A percentile compares a stretch with the other conserved stretches of the same genome.
These are phyloP conservation scores for Chaenodraco wilsoni DNA, from an alignment of 2,797 vertebrate genomes.

Conservation along the genomic window DNA sequence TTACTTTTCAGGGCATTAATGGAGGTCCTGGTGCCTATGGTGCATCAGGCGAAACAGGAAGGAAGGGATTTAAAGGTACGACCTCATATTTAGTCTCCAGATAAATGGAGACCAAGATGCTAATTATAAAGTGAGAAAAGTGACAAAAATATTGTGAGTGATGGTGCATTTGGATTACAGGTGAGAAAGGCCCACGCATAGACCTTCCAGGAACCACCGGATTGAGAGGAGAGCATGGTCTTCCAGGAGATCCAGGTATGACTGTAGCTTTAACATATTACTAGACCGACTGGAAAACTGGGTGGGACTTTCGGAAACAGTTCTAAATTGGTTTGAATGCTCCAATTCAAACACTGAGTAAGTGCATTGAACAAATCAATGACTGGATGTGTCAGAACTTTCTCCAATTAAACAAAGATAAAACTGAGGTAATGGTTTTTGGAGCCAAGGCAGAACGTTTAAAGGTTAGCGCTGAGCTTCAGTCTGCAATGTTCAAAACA, in stretches of 20 bases:
- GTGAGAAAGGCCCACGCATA: conserved; percentile 83
- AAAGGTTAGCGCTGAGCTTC: no score
- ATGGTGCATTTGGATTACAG: conserved; percentile 62
- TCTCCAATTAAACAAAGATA: no score
- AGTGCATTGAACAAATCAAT: no score
- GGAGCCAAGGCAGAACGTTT: no score
- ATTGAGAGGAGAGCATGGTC: conserved; percentile 87
- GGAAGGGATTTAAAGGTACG: conserved; percentile 81
- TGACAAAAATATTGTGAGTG: conserved; percentile 1
- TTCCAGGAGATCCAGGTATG: conserved; percentile 85
- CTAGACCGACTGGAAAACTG: no score
- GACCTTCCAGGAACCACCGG: conserved; percentile 88
- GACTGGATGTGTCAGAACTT: no score
- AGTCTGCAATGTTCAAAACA: no score
- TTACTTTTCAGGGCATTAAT: conserved; percentile 83
- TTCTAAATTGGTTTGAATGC: no score
- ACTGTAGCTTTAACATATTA: conserved; percentile 25
- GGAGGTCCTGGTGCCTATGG: conserved; percentile 87
- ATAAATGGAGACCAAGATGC: neutral
- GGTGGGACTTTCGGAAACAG: no score
- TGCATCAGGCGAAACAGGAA: conserved; percentile 83
- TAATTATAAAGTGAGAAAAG: neutral
- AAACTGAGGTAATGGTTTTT: no score
- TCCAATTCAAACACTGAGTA: no score
- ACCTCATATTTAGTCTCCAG: conserved; percentile 17